A percentile compares a stretch with the other conserved stretches of the same genome.
Conservation (phyloP, 2,888 invertebrate genomes). For the Eilema griseolum region DNA sequence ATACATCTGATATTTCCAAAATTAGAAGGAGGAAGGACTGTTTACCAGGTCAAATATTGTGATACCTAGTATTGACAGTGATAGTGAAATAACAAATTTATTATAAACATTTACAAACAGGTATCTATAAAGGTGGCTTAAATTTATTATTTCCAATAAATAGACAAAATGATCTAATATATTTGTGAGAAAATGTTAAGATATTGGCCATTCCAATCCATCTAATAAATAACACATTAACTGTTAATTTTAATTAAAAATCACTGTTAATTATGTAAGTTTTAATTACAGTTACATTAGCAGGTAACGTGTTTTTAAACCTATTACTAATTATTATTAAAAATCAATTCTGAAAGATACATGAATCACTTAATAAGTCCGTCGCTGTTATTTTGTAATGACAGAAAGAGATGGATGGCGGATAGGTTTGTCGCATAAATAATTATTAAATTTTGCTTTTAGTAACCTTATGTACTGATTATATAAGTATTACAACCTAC, state of each 20-base stretch:
- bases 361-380: not conserved
- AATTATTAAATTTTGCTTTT: not conserved
- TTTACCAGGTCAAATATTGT: no score
- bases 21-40: no score
- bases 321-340: constrained; percentile 9
- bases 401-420: not conserved
- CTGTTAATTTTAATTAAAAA: not conserved
- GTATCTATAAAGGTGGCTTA: no score
- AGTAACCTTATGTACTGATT: not conserved
- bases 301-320: not conserved
- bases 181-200: not conserved
- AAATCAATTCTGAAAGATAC: constrained; percentile 6
- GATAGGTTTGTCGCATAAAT: not conserved
- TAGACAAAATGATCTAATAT: not conserved
- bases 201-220: not conserved
- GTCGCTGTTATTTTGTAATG: not conserved
- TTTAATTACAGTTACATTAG: not conserved
- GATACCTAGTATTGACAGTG: no score
- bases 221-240: constrained; percentile 2
- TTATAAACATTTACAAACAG: no score
- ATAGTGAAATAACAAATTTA: no score
- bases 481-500: not conserved
- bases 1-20: no score
- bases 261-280: not conserved
- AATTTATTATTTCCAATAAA: not conserved